Base-by-base conservation (phyloP, 2,797 vertebrate genomes). In the Micromesistius poutassou region DNA sequence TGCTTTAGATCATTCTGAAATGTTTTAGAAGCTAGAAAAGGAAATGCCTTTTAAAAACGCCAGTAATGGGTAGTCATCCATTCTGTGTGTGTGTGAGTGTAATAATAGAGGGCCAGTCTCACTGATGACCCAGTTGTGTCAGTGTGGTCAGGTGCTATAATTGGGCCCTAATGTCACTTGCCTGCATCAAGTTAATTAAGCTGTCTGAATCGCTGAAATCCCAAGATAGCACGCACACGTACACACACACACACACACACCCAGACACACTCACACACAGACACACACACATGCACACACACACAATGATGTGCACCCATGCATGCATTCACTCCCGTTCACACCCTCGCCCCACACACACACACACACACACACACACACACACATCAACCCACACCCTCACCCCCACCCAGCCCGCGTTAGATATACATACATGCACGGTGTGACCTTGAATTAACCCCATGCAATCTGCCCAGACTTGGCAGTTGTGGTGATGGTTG, bases 171-270 rank as follows among this genome's bases (percentile, higher is more conserved):
- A 86, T 91, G 89, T 91, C 88, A 87, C 81, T 85, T 38, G 77
- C 79, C 74, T 87, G 81, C 81, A 87, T 87, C 87, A 38, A 84
- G 86, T 91, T 93, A 92, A 93, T 93, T 91, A 92, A 91, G 83
- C 87, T 92, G 89, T 90, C 91, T 88, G 78, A 86, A 77, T 72
- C 75, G 85, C 78, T 85, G 83, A 89, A 91, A 88, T 90, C 88
- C 86, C 87, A 83, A 75, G 85, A 80, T 86, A 83, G 79, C 81
- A 81, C 33, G 0, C 28, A 50, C 73, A 30, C 42, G 22, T 74
- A 75, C 30, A 72, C 42, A 50, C 30, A 12, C 36, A 72, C 33
- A 68, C 50, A 70, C n/a, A 38, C n/a, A 19, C 7, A 70, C 31
- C 70, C 10, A 30, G n/a, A 38, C 33, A 6, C 22, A 76, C 46